phyloP scores from a whole-genome alignment of 2,888 invertebrate species.

The Cryptosula pallasiana region DNA sequence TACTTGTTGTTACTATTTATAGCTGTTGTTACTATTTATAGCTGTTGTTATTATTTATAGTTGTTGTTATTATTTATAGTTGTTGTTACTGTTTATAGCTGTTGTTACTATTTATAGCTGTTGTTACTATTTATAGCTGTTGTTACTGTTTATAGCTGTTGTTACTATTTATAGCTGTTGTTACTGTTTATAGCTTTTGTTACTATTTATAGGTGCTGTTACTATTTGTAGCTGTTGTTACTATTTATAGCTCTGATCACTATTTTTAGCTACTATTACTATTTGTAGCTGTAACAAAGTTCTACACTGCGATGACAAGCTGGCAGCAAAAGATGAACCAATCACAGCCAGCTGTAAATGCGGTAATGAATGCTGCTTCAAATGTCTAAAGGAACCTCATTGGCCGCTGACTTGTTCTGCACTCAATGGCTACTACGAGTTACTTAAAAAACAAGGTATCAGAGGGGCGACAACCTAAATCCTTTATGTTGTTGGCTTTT shows the following conservation, averaged over 20 bases:
- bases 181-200: no score
- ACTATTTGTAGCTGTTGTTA: not conserved
- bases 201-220: no score
- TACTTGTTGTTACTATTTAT: not conserved
- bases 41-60: not conserved
- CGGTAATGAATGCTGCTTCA: constrained; percentile 31
- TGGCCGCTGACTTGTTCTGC: constrained; percentile 34
- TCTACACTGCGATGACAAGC: not conserved
- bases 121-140: no score
- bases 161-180: no score
- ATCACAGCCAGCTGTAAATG: constrained; percentile 30
- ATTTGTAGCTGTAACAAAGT: constrained; percentile 13
- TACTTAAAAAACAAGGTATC: constrained; percentile 25
- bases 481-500: no score
- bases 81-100: constrained; percentile 7
- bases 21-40: no score
- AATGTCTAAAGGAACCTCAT: constrained; percentile 32
- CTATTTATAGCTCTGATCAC: not conserved
- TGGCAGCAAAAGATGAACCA: constrained; percentile 21
- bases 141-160: no score
- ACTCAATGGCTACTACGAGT: constrained; percentile 26
- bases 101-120: no score
- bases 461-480: no score
- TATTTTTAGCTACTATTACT: not conserved
- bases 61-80: not conserved